These are phyloP conservation scores for Musca domestica DNA, from an alignment of 1,140 invertebrate genomes.

Conservation along the genomic window DNA sequence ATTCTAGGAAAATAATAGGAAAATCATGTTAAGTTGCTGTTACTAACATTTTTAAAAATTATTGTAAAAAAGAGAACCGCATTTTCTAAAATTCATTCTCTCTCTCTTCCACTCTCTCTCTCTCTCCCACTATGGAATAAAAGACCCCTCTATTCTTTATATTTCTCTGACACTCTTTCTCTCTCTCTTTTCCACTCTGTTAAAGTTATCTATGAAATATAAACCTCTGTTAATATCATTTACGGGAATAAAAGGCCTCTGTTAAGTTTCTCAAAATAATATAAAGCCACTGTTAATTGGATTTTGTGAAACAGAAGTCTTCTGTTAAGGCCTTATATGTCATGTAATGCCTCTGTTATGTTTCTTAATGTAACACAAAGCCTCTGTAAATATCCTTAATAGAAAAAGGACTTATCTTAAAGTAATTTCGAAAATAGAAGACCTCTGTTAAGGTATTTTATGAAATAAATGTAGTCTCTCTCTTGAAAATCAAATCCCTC, in stretches of 20 bases:
- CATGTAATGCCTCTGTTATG: no score
- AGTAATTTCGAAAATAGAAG: no score
- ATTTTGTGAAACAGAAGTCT: no score
- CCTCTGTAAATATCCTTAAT: no score
- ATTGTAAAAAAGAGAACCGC: not conserved
- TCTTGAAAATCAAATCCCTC: no score
- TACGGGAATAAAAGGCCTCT: not conserved
- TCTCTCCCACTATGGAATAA: not conserved
- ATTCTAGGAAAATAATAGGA: no score
- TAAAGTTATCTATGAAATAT: not conserved
- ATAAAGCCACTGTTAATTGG: no score
- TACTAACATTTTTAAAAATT: no score
- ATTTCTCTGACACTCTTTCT: not conserved
- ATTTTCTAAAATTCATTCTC: not conserved
- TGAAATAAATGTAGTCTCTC: no score
- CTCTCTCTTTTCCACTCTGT: not conserved
- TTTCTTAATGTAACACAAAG: no score
- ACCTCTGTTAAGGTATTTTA: not conserved
- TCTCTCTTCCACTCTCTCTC: not conserved
- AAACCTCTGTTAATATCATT: not conserved
- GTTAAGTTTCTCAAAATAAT: conserved; percentile 3
- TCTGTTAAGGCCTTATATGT: not conserved
- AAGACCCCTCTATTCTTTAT: not conserved
- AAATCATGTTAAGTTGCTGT: no score
- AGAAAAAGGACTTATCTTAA: no score